A percentile compares a stretch with the other conserved stretches of the same genome.
Conservation (phyloP, 2,113 vertebrate species). For the Macrotis lagotis region DNA sequence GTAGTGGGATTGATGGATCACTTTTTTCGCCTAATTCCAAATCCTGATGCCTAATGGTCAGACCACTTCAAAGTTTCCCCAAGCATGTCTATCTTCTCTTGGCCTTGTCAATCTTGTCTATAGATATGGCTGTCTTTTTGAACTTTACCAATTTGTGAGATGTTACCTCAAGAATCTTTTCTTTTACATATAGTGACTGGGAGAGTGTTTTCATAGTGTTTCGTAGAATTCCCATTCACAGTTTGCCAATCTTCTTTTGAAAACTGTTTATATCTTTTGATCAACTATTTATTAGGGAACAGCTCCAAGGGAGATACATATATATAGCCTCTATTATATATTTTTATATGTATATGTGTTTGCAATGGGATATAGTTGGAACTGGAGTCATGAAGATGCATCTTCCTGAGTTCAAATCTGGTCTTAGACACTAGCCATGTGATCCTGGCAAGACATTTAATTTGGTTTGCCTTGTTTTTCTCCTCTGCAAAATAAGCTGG, state of each 20-base stretch:
- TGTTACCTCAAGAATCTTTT: not conserved
- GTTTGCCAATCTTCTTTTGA: not conserved
- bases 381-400: not conserved
- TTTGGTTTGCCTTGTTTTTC: not conserved
- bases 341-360: not conserved
- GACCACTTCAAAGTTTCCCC: not conserved
- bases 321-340: not conserved
- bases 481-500: not conserved
- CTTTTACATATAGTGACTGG: not conserved
- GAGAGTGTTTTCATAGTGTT: not conserved
- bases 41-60: not conserved
- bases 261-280: not conserved
- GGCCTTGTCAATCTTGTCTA: not conserved
- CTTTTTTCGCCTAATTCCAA: not conserved
- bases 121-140: not conserved
- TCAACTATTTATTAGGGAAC: not conserved
- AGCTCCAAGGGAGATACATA: not conserved
- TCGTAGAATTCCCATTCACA: not conserved
- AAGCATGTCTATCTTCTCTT: not conserved
- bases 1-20: not conserved
- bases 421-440: not conserved
- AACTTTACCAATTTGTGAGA: not conserved
- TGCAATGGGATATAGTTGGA: not conserved
- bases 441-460: not conserved
- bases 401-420: not conserved